These are phyloP conservation scores for Drosophila aldrichi DNA, from an alignment of 2,888 invertebrate genomes.

Conservation along the genomic window DNA sequence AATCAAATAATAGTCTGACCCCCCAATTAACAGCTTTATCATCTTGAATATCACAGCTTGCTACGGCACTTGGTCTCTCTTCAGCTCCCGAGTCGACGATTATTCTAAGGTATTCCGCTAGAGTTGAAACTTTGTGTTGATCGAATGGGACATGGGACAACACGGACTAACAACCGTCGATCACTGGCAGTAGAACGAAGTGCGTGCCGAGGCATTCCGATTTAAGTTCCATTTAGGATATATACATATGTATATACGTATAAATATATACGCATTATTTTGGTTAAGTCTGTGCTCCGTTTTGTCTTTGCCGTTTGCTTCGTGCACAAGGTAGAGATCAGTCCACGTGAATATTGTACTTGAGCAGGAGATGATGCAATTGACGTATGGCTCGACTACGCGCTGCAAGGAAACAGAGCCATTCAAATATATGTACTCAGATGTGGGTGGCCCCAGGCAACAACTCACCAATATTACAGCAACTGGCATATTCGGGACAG, in stretches of 20 bases:
- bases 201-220: background rate
- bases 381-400: constrained; percentile 82
- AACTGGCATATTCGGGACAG: constrained; percentile 50
- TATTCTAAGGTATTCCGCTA: constrained; percentile 29
- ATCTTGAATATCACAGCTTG: constrained; percentile 6
- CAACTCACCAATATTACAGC: constrained; percentile 58
- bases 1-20: background rate
- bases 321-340: constrained; percentile 14
- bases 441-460: too few species aligned
- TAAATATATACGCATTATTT: constrained; percentile 5
- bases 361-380: constrained; percentile 80
- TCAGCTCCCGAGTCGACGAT: constrained; percentile 53
- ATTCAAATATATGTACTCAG: too few species aligned
- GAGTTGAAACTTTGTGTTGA: constrained; percentile 1
- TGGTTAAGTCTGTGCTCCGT: constrained; percentile 6
- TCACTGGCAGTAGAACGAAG: constrained; percentile 3
- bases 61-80: background rate
- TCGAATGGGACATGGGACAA: constrained; percentile 69
- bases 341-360: constrained; percentile 78
- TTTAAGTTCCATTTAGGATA: background rate
- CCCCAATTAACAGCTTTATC: constrained; percentile 2
- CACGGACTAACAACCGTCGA: constrained; percentile 35
- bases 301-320: background rate
- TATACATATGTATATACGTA: background rate
- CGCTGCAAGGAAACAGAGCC: constrained; percentile 57